Percentiles rank a stretch among this genome's conserved stretches.
Evolutionary conservation across 2,113 vertebrate species (phyloP).

Genomic region (Phycodurus eques): DNA sequence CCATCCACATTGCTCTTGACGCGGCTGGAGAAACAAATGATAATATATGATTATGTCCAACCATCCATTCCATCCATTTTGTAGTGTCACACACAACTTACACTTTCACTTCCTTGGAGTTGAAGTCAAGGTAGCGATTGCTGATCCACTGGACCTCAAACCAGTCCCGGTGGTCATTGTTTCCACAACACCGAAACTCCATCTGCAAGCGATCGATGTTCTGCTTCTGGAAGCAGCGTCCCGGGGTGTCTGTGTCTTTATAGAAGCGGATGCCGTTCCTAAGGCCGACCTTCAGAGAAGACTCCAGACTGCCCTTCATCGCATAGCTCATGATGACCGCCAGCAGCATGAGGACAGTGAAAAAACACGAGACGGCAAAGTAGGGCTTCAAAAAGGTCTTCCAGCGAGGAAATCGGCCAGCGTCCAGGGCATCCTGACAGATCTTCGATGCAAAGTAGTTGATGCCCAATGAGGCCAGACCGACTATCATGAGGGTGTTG

Average conservation of each 20-base stretch:
- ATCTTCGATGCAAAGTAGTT: conserved; percentile 76
- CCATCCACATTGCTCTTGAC: conserved; percentile 82
- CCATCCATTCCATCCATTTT: not conserved
- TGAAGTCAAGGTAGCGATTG: conserved; percentile 81
- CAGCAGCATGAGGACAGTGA: conserved; percentile 74
- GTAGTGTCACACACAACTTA: conserved; percentile 54
- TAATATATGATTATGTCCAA: not conserved
- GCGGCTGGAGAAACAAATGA: conserved; percentile 56
- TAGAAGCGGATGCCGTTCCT: conserved; percentile 80
- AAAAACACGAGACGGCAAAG: conserved; percentile 68
- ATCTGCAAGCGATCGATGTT: conserved; percentile 82
- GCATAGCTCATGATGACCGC: conserved; percentile 75
- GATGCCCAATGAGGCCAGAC: conserved; percentile 76
- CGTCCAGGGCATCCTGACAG: conserved; percentile 77
- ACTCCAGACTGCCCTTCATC: conserved; percentile 77
- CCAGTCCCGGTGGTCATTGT: conserved; percentile 80
- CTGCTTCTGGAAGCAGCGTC: conserved; percentile 81
- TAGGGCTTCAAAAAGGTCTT: conserved; percentile 74
- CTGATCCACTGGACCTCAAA: conserved; percentile 85
- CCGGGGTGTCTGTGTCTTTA: conserved; percentile 82
- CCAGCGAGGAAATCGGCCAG: conserved; percentile 76
- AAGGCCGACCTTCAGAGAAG: conserved; percentile 77
- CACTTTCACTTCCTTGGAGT: conserved; percentile 80
- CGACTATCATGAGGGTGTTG: conserved; percentile 76
- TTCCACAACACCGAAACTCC: conserved; percentile 81